phyloP scores from a whole-genome alignment of 2,797 vertebrate species.

The Onychomys leucogaster region DNA sequence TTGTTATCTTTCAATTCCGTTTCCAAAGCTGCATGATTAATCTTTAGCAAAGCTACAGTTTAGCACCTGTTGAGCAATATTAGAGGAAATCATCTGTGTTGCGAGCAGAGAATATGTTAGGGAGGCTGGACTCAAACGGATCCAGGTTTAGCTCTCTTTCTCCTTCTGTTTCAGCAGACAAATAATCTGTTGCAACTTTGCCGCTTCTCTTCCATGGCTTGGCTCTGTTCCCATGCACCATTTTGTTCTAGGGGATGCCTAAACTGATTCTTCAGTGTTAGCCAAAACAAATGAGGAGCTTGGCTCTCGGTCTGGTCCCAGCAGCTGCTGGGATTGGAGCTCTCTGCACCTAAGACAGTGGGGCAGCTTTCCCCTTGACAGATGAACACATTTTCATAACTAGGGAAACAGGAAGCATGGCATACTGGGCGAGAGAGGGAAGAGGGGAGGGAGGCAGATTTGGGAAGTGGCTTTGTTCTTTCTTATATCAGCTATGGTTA shows the following conservation, averaged over 20 bases:
- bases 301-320: conserved; percentile 84
- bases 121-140: conserved; percentile 80
- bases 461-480: conserved; percentile 59
- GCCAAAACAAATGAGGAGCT: conserved; percentile 89
- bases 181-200: conserved; percentile 89
- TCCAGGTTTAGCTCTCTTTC: conserved; percentile 79
- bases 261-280: conserved; percentile 88
- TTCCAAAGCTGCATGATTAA: conserved; percentile 66
- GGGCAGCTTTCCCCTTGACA: conserved; percentile 83
- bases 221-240: conserved; percentile 87
- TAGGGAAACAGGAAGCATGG: conserved; percentile 72
- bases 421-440: not conserved
- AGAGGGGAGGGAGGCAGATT: not conserved
- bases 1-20: conserved; percentile 16
- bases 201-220: conserved; percentile 88
- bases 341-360: conserved; percentile 84
- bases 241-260: conserved; percentile 89
- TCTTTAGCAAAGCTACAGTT: conserved; percentile 82
- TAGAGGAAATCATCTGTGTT: conserved; percentile 82
- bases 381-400: conserved; percentile 74
- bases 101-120: conserved; percentile 78
- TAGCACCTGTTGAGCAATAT: conserved; percentile 84
- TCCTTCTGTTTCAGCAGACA: conserved; percentile 89
- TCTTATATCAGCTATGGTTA: conserved; percentile 4
- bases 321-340: conserved; percentile 86